Evolutionary conservation across 1,140 invertebrate genomes (phyloP).

Genomic region (Lepeophtheirus salmonis): DNA sequence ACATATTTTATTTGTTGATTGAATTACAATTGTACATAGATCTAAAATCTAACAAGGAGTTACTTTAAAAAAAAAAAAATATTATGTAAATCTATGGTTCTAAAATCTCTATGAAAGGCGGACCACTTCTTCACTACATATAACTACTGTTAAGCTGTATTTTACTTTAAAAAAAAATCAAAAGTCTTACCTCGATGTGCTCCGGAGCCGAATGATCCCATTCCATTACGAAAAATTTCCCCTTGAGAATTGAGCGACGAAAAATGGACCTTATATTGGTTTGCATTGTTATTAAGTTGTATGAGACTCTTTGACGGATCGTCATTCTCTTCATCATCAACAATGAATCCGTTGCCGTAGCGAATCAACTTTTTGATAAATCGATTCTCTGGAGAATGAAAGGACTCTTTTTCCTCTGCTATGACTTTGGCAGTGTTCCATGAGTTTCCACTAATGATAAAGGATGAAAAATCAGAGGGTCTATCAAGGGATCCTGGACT

Average conservation of each 20-base stretch:
- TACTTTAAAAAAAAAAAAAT: too few relatives aligned
- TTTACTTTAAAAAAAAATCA: too few relatives aligned
- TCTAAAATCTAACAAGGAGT: too few relatives aligned
- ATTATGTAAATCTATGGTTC: too few relatives aligned
- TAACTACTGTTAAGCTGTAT: too few relatives aligned
- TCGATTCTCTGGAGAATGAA: neutral
- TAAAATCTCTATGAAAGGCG: too few relatives aligned
- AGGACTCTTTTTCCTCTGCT: neutral
- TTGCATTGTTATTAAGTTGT: neutral
- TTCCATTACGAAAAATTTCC: neutral
- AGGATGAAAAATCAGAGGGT: neutral
- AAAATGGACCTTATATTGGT: neutral
- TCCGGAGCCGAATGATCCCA: neutral
- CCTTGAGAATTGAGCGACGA: neutral
- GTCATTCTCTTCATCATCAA: neutral
- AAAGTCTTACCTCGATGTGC: neutral
- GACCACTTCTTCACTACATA: too few relatives aligned
- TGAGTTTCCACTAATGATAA: neutral
- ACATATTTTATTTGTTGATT: too few relatives aligned
- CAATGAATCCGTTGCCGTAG: neutral
- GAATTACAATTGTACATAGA: too few relatives aligned
- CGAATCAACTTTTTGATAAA: neutral
- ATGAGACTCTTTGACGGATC: neutral
- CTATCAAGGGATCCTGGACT: neutral
- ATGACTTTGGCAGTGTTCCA: neutral